These are phyloP conservation scores for Eulemur mongoz DNA, from an alignment of 2,797 vertebrate species.

Conservation along the genomic window DNA sequence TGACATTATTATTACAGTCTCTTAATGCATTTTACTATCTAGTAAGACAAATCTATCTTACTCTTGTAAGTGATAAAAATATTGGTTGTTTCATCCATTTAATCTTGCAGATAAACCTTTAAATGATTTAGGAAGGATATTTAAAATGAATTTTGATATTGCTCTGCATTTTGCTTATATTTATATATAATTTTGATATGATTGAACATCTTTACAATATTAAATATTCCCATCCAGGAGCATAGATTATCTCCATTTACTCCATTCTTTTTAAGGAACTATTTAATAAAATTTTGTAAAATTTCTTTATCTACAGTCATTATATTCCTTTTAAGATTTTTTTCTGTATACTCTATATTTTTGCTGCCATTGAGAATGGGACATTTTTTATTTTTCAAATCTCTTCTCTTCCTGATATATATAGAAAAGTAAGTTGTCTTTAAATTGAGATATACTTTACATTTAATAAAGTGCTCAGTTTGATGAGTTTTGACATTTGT, in stretches of 20 bases:
- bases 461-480: background rate
- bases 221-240: background rate
- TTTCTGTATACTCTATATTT: slow-evolving; percentile 19
- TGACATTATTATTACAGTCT: background rate
- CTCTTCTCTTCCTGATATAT: background rate
- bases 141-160: background rate
- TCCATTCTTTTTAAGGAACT: background rate
- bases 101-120: slow-evolving; percentile 37
- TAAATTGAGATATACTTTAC: background rate
- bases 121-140: background rate
- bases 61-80: background rate
- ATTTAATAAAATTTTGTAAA: slow-evolving; percentile 22
- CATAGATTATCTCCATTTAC: background rate
- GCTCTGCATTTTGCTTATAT: slow-evolving; percentile 21
- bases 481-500: background rate
- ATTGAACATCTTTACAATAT: slow-evolving; percentile 20
- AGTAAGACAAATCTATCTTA: slow-evolving; percentile 2
- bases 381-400: background rate
- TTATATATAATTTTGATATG: slow-evolving; percentile 26
- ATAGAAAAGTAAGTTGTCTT: background rate
- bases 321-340: background rate
- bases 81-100: background rate
- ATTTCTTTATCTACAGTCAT: background rate
- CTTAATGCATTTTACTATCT: slow-evolving; percentile 16
- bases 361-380: background rate